A percentile compares a stretch with the other conserved stretches of the same genome.
phyloP scores from a whole-genome alignment of 2,797 vertebrate genomes.

The Microctenopoma steveboyesi region DNA sequence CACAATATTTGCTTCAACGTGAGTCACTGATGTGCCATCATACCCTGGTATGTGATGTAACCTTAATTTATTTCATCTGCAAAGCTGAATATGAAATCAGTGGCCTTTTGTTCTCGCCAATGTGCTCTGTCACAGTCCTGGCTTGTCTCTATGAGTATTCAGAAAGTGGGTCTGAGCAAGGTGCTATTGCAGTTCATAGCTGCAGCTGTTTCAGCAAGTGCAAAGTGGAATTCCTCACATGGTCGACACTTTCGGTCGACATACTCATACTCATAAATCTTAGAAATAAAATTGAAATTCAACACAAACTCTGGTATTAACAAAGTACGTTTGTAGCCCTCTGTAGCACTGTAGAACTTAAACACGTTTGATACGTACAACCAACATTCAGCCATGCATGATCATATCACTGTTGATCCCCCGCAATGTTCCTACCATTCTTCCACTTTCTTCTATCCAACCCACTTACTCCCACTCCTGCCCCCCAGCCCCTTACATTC shows the following conservation, averaged over 20 bases:
- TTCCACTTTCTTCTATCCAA: not conserved
- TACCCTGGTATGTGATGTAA: slow-evolving; percentile 51
- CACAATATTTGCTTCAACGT: slow-evolving; percentile 48
- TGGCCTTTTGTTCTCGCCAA: slow-evolving; percentile 59
- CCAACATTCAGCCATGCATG: slow-evolving; percentile 1
- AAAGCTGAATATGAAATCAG: slow-evolving; percentile 53
- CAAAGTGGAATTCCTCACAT: slow-evolving; percentile 43
- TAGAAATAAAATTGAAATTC: slow-evolving; percentile 26
- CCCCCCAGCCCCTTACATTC: slow-evolving; percentile 21
- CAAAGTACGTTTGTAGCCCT: not conserved
- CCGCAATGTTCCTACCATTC: slow-evolving; percentile 36
- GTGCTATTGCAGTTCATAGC: slow-evolving; percentile 27
- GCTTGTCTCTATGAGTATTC: slow-evolving; percentile 53
- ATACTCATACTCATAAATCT: slow-evolving; percentile 17
- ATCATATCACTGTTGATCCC: slow-evolving; percentile 36
- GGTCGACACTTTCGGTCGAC: slow-evolving; percentile 22
- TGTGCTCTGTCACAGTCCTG: slow-evolving; percentile 51
- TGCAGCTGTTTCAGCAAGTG: slow-evolving; percentile 32
- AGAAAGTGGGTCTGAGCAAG: slow-evolving; percentile 39
- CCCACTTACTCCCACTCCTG: not conserved
- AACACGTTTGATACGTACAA: not conserved
- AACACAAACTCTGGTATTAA: not conserved
- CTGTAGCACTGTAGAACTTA: not conserved
- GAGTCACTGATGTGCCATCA: slow-evolving; percentile 60
- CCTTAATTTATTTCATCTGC: slow-evolving; percentile 56